Evolutionary conservation across 2,113 vertebrate genomes (phyloP).

Genomic region (Pygoscelis antarcticus): DNA sequence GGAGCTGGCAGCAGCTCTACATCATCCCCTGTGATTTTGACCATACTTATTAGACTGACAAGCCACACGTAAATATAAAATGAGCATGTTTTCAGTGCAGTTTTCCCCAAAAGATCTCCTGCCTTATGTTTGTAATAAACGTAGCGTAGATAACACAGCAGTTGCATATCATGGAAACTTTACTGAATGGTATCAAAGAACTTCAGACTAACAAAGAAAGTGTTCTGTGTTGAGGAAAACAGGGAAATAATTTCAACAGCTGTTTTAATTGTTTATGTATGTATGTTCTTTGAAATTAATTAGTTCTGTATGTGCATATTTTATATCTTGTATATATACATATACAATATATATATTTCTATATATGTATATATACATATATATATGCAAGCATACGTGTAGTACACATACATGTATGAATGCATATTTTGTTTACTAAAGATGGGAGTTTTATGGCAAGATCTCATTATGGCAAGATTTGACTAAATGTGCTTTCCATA

Average conservation of each 20-base stretch:
- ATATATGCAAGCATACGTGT: accelerated
- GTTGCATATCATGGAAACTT: neutral
- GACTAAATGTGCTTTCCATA: neutral
- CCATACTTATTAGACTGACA: neutral
- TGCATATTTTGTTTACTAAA: neutral
- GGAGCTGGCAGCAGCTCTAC: neutral
- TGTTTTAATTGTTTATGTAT: neutral
- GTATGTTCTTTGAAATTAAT: neutral
- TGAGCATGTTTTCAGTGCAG: neutral
- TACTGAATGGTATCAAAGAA: neutral
- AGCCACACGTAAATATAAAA: neutral
- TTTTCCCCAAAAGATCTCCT: neutral
- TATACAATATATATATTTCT: neutral
- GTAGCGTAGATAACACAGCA: neutral
- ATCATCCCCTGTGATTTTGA: neutral
- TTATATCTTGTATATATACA: neutral
- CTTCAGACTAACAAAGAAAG: neutral
- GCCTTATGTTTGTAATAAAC: neutral
- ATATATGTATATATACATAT: neutral
- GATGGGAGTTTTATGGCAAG: neutral
- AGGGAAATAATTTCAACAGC: neutral
- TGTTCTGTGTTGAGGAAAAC: neutral
- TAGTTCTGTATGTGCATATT: neutral
- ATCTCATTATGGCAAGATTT: neutral
- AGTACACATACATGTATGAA: neutral